These are phyloP conservation scores for Drosophila willistoni DNA, from an alignment of 1,140 invertebrate species.

Conservation along the genomic window DNA sequence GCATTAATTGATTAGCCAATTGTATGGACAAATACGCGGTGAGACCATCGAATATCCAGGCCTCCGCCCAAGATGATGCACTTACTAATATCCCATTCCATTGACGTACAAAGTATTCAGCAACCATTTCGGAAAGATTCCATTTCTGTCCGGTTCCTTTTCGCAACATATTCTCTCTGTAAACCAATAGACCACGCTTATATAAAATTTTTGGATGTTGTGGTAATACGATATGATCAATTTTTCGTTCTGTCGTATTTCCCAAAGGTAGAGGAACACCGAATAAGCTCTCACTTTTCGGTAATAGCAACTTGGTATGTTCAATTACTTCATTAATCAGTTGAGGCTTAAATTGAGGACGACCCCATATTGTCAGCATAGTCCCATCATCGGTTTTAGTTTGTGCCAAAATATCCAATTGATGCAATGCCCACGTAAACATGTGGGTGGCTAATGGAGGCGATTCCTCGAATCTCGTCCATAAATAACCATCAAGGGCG, in stretches of 20 bases:
- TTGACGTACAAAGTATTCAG: slow-evolving; percentile 10
- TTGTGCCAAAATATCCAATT: background rate
- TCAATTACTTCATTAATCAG: background rate
- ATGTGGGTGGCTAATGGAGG: slow-evolving; percentile 24
- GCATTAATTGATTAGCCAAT: slow-evolving; percentile 42
- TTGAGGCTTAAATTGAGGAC: background rate
- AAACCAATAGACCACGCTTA: slow-evolving; percentile 16
- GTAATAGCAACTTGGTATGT: background rate
- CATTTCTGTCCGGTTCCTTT: too few relatives aligned
- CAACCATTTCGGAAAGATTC: slow-evolving; percentile 8
- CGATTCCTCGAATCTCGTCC: slow-evolving; percentile 21
- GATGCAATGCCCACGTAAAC: slow-evolving; percentile 27
- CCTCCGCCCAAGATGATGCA: background rate
- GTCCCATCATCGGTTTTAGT: background rate
- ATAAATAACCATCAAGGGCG: background rate
- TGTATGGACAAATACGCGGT: slow-evolving; percentile 19
- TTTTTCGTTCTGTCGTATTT: background rate
- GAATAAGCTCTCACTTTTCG: background rate
- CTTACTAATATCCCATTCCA: slow-evolving; percentile 20
- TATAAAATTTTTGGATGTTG: background rate
- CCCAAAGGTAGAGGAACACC: background rate
- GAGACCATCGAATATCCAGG: slow-evolving; percentile 21
- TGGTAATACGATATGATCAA: slow-evolving; percentile 20
- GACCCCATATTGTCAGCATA: slow-evolving; percentile 13
- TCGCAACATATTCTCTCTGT: background rate